Base-by-base conservation (phyloP, 2,113 vertebrate genomes). In the Chaetorhynchus papuensis region DNA sequence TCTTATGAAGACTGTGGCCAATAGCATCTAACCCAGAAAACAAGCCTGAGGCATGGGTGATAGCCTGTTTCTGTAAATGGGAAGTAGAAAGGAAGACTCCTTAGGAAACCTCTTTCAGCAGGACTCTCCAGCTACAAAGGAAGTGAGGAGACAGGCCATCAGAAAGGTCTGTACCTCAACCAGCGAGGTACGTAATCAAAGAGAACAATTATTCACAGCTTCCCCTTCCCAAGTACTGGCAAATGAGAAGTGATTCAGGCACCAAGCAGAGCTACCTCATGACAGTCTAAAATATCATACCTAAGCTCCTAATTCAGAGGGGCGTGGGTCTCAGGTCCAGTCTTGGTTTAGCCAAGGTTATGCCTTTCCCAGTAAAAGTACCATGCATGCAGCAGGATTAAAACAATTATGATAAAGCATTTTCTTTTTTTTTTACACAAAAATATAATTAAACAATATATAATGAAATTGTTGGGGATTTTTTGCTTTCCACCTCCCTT, bases 191-290 rank as follows among this genome's bases (percentile, higher is more conserved):
- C 0, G 2, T 8, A 45, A 85, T 13, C 50, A 31, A 10, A 47
- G 82, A 44, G 35, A 28, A 50, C 0, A 1, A 47, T n/a, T 18
- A 39, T 18, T 45, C 47, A 37, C n/a, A 65, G 80, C 56, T 75
- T 50, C 6, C 12, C 31, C 47, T 53, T 53, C 24, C 39, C 52
- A 57, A 53, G 14, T 13, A 33, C 17, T 35, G 41, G n/a, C 20
- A 37, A 77, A 47, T 1, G 0, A 35, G 50, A 35, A 60, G 28
- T 0, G 0, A 47, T 18, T 52, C 70, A 39, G n/a, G 61, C 16
- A 56, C 18, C 15, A 56, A 39, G 52, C 41, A 61, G n/a, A 50
- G 15, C 9, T 4, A 71, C n/a, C 13, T 66, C 28, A 21, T 4
- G 16, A 39, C 22, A 35, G 10, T 30, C 14, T 45, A 56, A 44